Evolutionary conservation across 2,113 vertebrate species (phyloP).

Genomic region (Glaucidium brasilianum): DNA sequence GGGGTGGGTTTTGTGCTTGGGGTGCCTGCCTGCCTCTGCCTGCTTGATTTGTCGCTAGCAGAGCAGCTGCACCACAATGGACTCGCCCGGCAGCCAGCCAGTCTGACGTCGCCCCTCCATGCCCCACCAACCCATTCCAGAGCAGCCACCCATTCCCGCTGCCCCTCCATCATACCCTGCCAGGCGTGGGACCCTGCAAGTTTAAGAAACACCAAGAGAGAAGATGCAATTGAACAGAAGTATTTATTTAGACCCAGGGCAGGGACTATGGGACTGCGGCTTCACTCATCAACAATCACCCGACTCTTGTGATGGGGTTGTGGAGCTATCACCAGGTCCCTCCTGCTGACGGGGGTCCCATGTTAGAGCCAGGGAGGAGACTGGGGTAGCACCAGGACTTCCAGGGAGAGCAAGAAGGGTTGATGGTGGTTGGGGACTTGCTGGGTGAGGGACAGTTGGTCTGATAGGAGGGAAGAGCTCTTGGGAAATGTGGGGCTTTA

Average conservation of each 20-base stretch:
- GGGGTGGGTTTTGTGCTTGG: background rate
- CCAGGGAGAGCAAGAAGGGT: background rate
- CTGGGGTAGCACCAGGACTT: background rate
- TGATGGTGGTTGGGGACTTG: background rate
- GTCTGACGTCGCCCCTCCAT: too few species aligned
- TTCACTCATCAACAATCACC: rapidly evolving
- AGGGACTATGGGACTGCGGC: background rate
- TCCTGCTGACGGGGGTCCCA: background rate
- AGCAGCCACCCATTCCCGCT: background rate
- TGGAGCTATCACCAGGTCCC: background rate
- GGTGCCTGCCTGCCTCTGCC: background rate
- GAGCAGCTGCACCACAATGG: background rate
- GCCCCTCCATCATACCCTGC: too few species aligned
- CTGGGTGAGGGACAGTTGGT: background rate
- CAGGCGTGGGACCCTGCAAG: too few species aligned
- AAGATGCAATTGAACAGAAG: background rate
- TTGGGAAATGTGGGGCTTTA: background rate
- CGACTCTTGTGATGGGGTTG: background rate
- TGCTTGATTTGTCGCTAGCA: background rate
- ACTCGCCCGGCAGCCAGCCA: too few species aligned
- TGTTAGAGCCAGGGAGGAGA: background rate
- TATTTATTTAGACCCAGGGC: background rate
- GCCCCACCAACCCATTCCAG: background rate
- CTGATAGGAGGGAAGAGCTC: background rate
- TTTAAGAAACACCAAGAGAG: background rate